Evolutionary conservation across 2,888 invertebrate species (phyloP).

Genomic region (Choristoneura rosaceana): DNA sequence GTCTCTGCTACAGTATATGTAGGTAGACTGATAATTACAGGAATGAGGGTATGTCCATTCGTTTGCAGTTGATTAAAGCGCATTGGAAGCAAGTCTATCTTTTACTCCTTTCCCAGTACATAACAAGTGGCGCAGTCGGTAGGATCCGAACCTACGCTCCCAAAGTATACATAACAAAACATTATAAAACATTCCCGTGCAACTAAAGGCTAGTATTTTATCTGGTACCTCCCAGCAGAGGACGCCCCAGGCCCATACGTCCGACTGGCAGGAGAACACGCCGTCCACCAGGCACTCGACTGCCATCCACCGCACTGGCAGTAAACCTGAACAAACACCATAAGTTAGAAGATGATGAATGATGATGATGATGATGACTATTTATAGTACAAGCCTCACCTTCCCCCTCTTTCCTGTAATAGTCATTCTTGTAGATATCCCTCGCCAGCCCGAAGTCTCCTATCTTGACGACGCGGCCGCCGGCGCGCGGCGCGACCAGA

Average conservation of each 20-base stretch:
- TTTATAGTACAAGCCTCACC: slow-evolving; percentile 60
- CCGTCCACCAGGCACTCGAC: slow-evolving; percentile 98
- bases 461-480: slow-evolving; percentile 94
- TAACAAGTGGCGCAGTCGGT: too few relatives aligned
- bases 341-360: neutral
- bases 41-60: too few relatives aligned
- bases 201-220: too few relatives aligned
- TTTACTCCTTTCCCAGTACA: too few relatives aligned
- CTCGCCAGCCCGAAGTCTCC: slow-evolving; percentile 98
- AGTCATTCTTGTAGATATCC: slow-evolving; percentile 98
- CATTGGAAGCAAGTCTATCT: too few relatives aligned
- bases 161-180: too few relatives aligned
- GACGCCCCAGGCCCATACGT: slow-evolving; percentile 98
- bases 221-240: slow-evolving; percentile 93
- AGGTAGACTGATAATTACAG: too few relatives aligned
- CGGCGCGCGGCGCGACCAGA: slow-evolving; percentile 91
- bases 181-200: too few relatives aligned
- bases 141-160: too few relatives aligned
- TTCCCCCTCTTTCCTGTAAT: slow-evolving; percentile 97
- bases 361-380: too few relatives aligned
- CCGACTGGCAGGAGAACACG: slow-evolving; percentile 98
- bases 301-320: slow-evolving; percentile 99
- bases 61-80: too few relatives aligned
- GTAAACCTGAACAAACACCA: slow-evolving; percentile 84
- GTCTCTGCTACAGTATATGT: too few relatives aligned